These are phyloP conservation scores for Microtus oregoni DNA, from an alignment of 2,113 vertebrate genomes.

Conservation along the genomic window DNA sequence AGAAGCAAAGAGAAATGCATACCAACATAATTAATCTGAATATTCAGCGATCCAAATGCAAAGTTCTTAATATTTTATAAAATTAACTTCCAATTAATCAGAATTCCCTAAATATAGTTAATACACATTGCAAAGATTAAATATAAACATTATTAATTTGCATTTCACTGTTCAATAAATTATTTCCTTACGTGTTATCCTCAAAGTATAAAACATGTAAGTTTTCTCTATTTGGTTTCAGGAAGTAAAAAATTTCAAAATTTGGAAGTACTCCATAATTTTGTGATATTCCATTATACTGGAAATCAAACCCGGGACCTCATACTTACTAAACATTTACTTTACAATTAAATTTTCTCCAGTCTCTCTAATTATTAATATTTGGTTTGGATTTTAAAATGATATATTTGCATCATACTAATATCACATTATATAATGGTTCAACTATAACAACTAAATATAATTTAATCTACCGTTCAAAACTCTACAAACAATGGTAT, in stretches of 20 bases:
- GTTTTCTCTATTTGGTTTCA: constrained; percentile 46
- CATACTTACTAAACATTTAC: background rate
- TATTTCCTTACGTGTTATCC: constrained; percentile 61
- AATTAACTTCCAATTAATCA: constrained; percentile 82
- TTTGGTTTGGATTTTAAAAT: constrained; percentile 19
- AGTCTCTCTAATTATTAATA: constrained; percentile 12
- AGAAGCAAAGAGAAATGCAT: constrained; percentile 86
- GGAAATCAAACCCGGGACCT: background rate
- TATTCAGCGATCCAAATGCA: constrained; percentile 82
- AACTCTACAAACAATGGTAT: background rate
- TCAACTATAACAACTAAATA: constrained; percentile 17
- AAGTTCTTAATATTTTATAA: constrained; percentile 81
- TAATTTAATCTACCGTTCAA: background rate
- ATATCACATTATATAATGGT: background rate
- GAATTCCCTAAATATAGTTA: constrained; percentile 75
- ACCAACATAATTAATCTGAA: constrained; percentile 86
- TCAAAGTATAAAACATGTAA: constrained; percentile 62
- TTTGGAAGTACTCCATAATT: background rate
- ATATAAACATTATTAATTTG: constrained; percentile 48
- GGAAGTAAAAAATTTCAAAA: constrained; percentile 63
- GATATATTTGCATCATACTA: background rate
- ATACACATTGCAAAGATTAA: constrained; percentile 56
- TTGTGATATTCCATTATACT: background rate
- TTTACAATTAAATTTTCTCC: background rate
- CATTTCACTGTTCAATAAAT: constrained; percentile 65